A percentile compares a stretch with the other conserved stretches of the same genome.
These are phyloP conservation scores for Panopea generosa DNA, from an alignment of 2,888 invertebrate genomes.

Conservation along the genomic window DNA sequence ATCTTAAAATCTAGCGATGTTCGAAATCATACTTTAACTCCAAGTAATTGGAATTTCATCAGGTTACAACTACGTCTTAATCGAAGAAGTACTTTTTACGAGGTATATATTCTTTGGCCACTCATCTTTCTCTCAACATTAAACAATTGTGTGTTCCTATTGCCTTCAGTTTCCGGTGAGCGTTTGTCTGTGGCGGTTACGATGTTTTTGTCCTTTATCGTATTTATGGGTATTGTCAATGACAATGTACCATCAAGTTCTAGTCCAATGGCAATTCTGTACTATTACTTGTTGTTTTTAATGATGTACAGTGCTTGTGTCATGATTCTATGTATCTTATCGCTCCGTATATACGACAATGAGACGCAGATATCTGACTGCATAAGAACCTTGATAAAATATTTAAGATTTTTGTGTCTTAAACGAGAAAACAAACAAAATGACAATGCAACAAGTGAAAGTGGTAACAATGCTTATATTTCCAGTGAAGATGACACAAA, in stretches of 20 bases:
- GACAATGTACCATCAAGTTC: conserved; percentile 53
- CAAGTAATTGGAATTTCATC: no score
- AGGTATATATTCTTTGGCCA: conserved; percentile 48
- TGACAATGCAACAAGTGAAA: no score
- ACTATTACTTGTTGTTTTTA: conserved; percentile 44
- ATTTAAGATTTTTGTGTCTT: not conserved
- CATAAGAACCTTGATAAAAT: not conserved
- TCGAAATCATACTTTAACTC: no score
- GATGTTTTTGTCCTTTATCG: conserved; percentile 48
- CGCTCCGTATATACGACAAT: conserved; percentile 41
- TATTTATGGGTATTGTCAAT: conserved; percentile 56
- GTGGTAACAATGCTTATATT: no score
- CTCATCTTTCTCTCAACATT: conserved; percentile 36
- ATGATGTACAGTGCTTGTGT: conserved; percentile 34
- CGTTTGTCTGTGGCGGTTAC: conserved; percentile 50
- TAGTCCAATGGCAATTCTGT: conserved; percentile 42
- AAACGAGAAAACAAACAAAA: no score
- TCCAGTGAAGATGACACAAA: no score
- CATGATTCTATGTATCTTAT: conserved; percentile 37
- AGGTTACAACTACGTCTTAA: conserved; percentile 7
- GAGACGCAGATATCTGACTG: conserved; percentile 11
- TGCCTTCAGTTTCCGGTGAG: conserved; percentile 55
- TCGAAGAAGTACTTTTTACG: conserved; percentile 30
- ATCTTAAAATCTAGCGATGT: not conserved
- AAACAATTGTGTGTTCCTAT: conserved; percentile 45